Evolutionary conservation across 2,888 invertebrate species (phyloP).

Genomic region (Gryllus longicercus): DNA sequence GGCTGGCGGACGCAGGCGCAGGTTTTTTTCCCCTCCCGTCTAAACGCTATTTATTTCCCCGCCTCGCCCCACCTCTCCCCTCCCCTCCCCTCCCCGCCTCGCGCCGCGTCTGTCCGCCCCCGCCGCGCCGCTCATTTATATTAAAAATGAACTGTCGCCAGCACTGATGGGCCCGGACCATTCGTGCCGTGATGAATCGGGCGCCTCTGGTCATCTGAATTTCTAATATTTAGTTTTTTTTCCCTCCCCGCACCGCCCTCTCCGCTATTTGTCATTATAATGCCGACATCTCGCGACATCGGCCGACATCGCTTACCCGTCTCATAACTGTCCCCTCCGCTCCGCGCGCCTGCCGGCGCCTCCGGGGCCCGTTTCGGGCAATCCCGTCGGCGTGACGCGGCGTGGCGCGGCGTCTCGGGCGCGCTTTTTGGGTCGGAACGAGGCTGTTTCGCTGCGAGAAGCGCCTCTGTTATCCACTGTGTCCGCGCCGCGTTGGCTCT

Average conservation of each 20-base stretch:
- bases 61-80: neutral
- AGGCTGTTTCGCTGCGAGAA: no score
- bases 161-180: slow-evolving; percentile 27
- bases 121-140: slow-evolving; percentile 25
- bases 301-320: neutral
- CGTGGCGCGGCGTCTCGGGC: no score
- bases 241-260: neutral
- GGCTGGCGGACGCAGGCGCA: neutral
- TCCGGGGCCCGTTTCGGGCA: neutral
- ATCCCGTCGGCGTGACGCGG: neutral
- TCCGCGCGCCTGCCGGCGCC: neutral
- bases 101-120: neutral
- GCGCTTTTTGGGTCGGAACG: no score
- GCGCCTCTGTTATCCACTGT: no score
- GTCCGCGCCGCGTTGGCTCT: no score
- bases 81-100: neutral
- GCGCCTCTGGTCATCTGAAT: slow-evolving; percentile 48
- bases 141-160: slow-evolving; percentile 32
- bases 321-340: neutral
- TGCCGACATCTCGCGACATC: slow-evolving; percentile 17
- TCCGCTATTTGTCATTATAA: neutral
- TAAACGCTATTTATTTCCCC: slow-evolving; percentile 26
- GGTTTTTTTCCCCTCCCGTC: slow-evolving; percentile 3
- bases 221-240: slow-evolving; percentile 43
- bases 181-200: slow-evolving; percentile 27